phyloP scores from a whole-genome alignment of 2,797 vertebrate genomes.

The Phataginus tricuspis region DNA sequence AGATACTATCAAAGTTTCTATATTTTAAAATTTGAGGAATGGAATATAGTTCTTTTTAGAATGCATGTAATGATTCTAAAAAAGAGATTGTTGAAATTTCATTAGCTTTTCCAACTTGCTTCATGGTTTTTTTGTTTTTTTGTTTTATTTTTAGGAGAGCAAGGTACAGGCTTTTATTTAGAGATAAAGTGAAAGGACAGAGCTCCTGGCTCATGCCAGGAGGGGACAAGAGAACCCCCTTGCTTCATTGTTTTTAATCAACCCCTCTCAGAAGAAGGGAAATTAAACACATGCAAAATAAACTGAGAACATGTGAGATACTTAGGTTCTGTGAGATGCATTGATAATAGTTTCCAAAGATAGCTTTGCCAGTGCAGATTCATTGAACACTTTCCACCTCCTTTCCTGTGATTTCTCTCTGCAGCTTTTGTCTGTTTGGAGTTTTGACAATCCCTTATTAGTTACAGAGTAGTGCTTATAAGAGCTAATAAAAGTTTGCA shows the following conservation, averaged over 20 bases:
- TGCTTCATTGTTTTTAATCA: conserved; percentile 59
- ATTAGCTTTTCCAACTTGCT: conserved; percentile 70
- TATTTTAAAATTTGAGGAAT: conserved; percentile 16
- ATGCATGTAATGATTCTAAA: conserved; percentile 48
- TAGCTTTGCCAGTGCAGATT: conserved; percentile 46
- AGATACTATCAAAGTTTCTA: neutral
- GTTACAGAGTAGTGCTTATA: conserved; percentile 91
- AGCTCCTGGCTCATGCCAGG: no score
- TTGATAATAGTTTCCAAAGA: conserved; percentile 32
- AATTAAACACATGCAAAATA: neutral
- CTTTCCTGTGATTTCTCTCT: conserved; percentile 67
- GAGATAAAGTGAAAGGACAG: no score
- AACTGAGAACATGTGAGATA: neutral
- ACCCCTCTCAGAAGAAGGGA: neutral
- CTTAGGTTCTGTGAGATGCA: neutral
- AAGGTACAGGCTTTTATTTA: no score
- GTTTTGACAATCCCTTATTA: conserved; percentile 94
- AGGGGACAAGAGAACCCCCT: neutral
- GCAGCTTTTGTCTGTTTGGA: conserved; percentile 88
- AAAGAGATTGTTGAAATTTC: conserved; percentile 68
- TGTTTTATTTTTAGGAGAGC: no score
- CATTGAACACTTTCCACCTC: neutral
- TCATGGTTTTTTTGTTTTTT: conserved; percentile 39
- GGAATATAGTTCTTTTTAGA: conserved; percentile 16
- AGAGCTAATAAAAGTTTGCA: conserved; percentile 94